Conservation (phyloP, 2,113 vertebrate species). For the Thalassoma bifasciatum region DNA sequence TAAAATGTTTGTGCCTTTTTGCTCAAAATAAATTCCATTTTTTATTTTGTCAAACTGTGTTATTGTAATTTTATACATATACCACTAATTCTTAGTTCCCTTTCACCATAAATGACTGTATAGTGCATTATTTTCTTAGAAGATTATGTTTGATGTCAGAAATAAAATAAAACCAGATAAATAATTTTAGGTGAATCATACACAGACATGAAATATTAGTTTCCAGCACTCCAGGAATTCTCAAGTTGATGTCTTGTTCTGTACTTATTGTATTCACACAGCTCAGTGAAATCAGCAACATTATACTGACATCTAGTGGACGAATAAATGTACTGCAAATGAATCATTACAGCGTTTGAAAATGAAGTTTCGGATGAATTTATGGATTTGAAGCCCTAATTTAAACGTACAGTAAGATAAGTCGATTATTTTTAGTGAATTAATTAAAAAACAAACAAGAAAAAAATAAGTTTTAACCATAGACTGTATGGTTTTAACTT, state of each 20-base stretch:
- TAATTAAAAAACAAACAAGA: too few relatives aligned
- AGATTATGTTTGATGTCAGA: too few relatives aligned
- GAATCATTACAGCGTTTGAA: background rate
- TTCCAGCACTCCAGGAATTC: too few relatives aligned
- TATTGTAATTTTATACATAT: conserved; percentile 7
- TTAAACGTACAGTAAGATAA: too few relatives aligned
- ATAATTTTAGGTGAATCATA: background rate
- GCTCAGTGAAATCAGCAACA: background rate
- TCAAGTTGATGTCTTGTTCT: background rate
- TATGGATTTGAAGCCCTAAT: too few relatives aligned
- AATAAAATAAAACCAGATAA: background rate
- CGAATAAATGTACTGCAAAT: background rate
- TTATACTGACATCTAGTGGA: conserved; percentile 34
- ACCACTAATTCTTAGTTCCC: background rate
- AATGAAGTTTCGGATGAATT: background rate
- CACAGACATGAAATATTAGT: background rate
- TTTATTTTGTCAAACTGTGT: conserved; percentile 1
- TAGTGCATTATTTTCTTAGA: too few relatives aligned
- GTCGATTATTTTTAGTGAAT: too few relatives aligned
- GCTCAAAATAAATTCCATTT: too few relatives aligned
- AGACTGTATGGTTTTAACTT: background rate
- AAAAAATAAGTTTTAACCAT: too few relatives aligned
- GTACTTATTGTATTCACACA: too few relatives aligned
- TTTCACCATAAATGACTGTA: background rate
- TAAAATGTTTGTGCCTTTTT: conserved; percentile 14